A percentile compares a stretch with the other conserved stretches of the same genome.
Conservation (phyloP, 2,797 vertebrate species). For the Chiroxiphia lanceolata region DNA sequence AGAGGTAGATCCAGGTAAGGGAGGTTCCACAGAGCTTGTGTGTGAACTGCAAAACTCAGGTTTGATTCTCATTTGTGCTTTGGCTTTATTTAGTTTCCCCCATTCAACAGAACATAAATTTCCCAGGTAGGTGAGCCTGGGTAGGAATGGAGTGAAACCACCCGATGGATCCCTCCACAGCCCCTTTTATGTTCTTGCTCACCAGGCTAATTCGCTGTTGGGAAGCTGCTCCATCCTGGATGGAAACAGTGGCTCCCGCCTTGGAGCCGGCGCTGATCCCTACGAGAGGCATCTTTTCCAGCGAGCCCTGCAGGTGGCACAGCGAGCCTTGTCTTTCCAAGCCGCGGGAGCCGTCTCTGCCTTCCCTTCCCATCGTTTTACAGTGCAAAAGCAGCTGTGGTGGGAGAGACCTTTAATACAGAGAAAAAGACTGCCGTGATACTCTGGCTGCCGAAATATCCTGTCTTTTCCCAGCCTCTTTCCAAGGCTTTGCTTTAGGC, state of each 20-base stretch:
- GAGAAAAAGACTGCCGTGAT: not conserved
- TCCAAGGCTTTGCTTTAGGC: not conserved
- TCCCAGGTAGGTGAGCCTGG: not conserved
- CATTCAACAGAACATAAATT: not conserved
- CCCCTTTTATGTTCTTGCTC: not conserved
- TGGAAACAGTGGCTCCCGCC: not conserved
- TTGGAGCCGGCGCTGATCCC: not conserved
- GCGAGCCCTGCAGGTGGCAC: conserved; percentile 71
- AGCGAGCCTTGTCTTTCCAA: conserved; percentile 55
- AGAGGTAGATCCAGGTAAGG: not conserved
- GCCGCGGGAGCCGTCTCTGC: not conserved
- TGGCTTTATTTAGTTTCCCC: not conserved
- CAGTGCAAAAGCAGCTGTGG: not conserved
- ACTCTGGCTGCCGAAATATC: not conserved
- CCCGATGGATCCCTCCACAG: not conserved
- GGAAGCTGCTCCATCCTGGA: not conserved
- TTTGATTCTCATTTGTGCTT: not conserved
- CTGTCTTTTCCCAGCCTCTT: not conserved
- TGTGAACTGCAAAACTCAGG: not conserved
- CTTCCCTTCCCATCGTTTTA: not conserved
- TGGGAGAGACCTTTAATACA: not conserved
- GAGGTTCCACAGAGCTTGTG: not conserved
- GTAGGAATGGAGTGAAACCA: not conserved
- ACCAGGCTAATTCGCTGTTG: not conserved
- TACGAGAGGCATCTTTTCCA: conserved; percentile 10